Percentiles rank a stretch among this genome's conserved stretches.
phyloP scores from a whole-genome alignment of 2,113 vertebrate genomes.

The Formicarius rufipectus region DNA sequence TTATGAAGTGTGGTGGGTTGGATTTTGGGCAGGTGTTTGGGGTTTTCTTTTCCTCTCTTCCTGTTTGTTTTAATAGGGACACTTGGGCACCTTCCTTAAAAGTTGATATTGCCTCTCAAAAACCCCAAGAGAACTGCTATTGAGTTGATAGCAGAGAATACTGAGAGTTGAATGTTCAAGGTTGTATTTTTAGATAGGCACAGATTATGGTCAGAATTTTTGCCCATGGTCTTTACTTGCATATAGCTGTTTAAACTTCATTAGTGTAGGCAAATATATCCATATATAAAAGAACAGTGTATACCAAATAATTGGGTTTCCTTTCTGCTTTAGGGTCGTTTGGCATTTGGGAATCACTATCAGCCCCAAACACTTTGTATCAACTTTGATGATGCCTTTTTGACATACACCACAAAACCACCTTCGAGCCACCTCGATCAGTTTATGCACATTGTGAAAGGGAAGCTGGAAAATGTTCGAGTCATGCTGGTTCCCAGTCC shows the following conservation, averaged over 20 bases:
- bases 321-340: slow-evolving; percentile 81
- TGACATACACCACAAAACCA: slow-evolving; percentile 97
- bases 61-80: not conserved
- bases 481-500: slow-evolving; percentile 98
- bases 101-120: not conserved
- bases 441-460: slow-evolving; percentile 98
- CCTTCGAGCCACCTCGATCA: slow-evolving; percentile 97
- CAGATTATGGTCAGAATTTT: not conserved
- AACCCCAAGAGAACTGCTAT: not conserved
- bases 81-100: not conserved
- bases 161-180: not conserved
- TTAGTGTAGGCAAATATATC: not conserved
- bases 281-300: not conserved
- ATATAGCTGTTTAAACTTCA: not conserved
- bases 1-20: not conserved
- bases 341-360: slow-evolving; percentile 97
- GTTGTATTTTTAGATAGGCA: not conserved
- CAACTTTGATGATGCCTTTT: slow-evolving; percentile 95
- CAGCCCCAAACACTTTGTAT: slow-evolving; percentile 95
- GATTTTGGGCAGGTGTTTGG: not conserved
- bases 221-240: not conserved
- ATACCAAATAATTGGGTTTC: not conserved
- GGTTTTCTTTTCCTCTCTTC: not conserved
- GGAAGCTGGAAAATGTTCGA: slow-evolving; percentile 94
- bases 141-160: not conserved